Conservation (phyloP, 35 echinoderm and acorn worm species). For the Apostichopus japonicus region DNA sequence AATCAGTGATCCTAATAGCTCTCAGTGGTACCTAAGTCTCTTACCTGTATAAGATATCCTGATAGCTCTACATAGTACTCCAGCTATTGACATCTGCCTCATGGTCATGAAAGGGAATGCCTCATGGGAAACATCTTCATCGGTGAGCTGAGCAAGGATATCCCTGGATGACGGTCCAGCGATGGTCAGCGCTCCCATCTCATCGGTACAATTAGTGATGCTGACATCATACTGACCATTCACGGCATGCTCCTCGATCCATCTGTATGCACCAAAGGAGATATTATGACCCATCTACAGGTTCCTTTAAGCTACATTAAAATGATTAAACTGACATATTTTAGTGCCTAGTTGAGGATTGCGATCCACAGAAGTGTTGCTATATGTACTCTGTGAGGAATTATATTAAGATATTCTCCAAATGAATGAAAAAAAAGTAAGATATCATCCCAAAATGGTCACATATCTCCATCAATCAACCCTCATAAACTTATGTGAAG, state of each 20-base stretch:
- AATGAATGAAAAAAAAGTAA: too few species aligned
- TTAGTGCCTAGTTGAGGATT: too few species aligned
- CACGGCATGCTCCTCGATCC: conserved; percentile 78
- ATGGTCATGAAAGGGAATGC: conserved; percentile 76
- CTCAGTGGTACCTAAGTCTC: background rate
- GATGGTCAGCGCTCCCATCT: conserved; percentile 66
- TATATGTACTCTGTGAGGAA: too few species aligned
- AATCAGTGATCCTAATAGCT: too few species aligned
- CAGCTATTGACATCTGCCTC: conserved; percentile 69
- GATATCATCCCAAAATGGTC: too few species aligned
- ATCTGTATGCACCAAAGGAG: conserved; percentile 36
- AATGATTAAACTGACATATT: too few species aligned
- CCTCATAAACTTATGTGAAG: too few species aligned
- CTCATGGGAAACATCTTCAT: conserved; percentile 68
- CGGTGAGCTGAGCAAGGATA: conserved; percentile 72
- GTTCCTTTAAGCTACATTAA: too few species aligned
- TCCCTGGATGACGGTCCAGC: conserved; percentile 85
- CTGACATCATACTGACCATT: conserved; percentile 74
- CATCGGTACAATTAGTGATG: conserved; percentile 78
- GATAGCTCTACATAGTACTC: conserved; percentile 67
- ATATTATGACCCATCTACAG: too few species aligned
- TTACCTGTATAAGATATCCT: conserved; percentile 94
- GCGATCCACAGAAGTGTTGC: too few species aligned
- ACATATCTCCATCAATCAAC: too few species aligned
- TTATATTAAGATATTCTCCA: too few species aligned